Percentiles rank a stretch among this genome's conserved stretches.
These are phyloP conservation scores for Amiota minor DNA, from an alignment of 2,888 invertebrate species.

Conservation along the genomic window DNA sequence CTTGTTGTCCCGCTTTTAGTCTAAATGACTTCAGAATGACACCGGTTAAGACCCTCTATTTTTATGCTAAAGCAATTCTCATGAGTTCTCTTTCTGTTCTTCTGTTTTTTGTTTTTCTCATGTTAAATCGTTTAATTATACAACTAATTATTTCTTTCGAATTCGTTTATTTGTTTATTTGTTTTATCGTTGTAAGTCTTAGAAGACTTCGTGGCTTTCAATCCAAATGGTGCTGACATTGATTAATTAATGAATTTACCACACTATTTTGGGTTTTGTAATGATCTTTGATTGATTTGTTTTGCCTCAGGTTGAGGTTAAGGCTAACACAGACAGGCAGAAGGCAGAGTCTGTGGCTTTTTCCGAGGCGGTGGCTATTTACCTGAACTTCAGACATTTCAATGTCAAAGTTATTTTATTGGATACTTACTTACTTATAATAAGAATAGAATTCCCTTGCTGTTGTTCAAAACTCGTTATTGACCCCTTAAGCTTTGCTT, in stretches of 20 bases:
- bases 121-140: constrained; percentile 16
- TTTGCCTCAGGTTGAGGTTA: background rate
- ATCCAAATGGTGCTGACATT: constrained; percentile 12
- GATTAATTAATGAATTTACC: constrained; percentile 13
- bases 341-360: background rate
- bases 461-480: no score
- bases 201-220: background rate
- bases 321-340: no score
- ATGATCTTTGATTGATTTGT: constrained; percentile 12
- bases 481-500: no score
- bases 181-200: background rate
- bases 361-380: background rate
- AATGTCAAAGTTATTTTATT: background rate
- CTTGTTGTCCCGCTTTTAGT: background rate
- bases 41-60: background rate
- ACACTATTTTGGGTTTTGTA: background rate
- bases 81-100: background rate
- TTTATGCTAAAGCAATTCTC: background rate
- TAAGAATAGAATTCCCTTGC: no score
- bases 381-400: background rate
- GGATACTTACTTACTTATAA: background rate
- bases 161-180: constrained; percentile 11
- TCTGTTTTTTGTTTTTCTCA: background rate
- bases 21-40: background rate
- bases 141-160: constrained; percentile 20